A percentile compares a stretch with the other conserved stretches of the same genome.
Conservation (phyloP, 2,113 vertebrate genomes). For the Dissostichus mawsoni region DNA sequence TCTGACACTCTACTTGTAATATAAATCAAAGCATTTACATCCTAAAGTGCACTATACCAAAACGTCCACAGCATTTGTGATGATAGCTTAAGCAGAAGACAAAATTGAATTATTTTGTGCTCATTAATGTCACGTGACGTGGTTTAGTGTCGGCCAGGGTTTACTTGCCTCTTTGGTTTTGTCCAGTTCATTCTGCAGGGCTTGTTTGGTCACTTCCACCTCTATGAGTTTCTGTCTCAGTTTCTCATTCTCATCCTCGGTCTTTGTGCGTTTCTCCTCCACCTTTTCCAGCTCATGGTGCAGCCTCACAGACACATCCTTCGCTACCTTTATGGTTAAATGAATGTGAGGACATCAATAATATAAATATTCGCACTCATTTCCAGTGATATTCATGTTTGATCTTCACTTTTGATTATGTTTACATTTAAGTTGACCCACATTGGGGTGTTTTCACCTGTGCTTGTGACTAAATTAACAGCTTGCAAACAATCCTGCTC, state of each 20-base stretch:
- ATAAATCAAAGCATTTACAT: not conserved
- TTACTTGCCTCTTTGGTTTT: constrained; percentile 91
- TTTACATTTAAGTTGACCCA: not conserved
- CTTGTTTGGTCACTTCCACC: constrained; percentile 95
- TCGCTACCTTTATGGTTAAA: constrained; percentile 89
- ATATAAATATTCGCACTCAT: not conserved
- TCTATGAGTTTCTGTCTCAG: constrained; percentile 95
- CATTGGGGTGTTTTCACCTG: too few species aligned
- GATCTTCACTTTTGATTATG: not conserved
- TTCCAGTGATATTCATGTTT: not conserved
- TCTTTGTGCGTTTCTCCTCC: constrained; percentile 95
- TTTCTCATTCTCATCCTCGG: constrained; percentile 97
- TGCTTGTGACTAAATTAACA: not conserved
- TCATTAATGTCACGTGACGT: not conserved
- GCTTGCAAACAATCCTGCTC: not conserved
- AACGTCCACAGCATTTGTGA: not conserved
- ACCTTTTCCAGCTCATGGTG: constrained; percentile 97
- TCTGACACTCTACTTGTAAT: not conserved
- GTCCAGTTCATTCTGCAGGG: constrained; percentile 95
- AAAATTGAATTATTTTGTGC: not conserved
- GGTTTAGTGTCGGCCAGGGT: not conserved
- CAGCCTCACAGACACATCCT: constrained; percentile 97
- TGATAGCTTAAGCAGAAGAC: not conserved
- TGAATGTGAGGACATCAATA: not conserved
- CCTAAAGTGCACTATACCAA: not conserved